A percentile compares a stretch with the other conserved stretches of the same genome.
Evolutionary conservation across 2,888 invertebrate species (phyloP).

Genomic region (Aspidapion aeneum): DNA sequence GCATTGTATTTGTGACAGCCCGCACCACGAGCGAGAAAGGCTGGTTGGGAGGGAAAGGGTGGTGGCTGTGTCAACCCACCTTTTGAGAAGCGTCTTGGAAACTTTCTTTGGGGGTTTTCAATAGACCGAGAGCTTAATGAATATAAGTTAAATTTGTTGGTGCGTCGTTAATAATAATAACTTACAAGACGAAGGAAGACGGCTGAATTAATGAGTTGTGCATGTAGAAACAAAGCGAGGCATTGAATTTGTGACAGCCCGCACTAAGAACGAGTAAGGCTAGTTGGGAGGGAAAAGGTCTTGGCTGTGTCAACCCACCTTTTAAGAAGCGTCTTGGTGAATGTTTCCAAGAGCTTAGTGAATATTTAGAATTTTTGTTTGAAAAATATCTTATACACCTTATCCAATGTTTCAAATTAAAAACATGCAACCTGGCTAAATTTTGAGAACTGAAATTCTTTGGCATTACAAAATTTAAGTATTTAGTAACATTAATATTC

Average conservation of each 20-base stretch:
- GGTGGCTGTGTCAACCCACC: neutral
- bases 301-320: neutral
- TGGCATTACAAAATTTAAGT: no score
- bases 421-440: no score
- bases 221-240: slow-evolving; percentile 27
- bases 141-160: no score
- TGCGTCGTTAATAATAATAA: slow-evolving; percentile 47
- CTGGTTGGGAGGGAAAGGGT: neutral
- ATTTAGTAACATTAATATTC: no score
- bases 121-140: no score
- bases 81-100: neutral
- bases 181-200: slow-evolving; percentile 44
- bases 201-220: slow-evolving; percentile 46
- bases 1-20: slow-evolving; percentile 26
- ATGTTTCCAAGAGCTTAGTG: no score
- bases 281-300: neutral
- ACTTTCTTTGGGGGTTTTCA: no score
- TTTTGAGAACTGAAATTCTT: no score
- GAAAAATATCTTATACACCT: no score
- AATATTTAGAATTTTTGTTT: no score
- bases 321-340: neutral
- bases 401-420: no score
- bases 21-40: neutral
- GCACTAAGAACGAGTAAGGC: neutral
- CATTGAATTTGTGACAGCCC: slow-evolving; percentile 25